Conservation (phyloP, 2,888 invertebrate species). For the Plusia festucae region DNA sequence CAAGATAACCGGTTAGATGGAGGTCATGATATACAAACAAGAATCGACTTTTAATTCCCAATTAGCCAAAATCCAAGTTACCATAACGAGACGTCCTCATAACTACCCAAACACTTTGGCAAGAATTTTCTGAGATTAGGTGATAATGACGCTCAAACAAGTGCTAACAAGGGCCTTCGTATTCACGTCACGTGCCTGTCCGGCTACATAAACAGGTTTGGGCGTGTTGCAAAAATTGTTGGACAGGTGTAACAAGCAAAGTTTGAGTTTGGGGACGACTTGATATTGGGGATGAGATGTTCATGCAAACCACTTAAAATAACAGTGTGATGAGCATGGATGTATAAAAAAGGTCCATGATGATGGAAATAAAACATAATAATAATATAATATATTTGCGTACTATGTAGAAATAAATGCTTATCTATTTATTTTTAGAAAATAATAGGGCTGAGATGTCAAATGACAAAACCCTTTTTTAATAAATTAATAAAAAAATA, state of each 20-base stretch:
- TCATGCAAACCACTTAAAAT: not conserved
- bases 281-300: not conserved
- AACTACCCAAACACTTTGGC: slow-evolving; percentile 49
- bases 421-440: no score
- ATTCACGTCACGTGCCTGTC: slow-evolving; percentile 60
- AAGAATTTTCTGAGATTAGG: slow-evolving; percentile 45
- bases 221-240: slow-evolving; percentile 43
- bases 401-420: no score
- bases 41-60: not conserved
- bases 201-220: slow-evolving; percentile 35
- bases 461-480: no score
- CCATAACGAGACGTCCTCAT: slow-evolving; percentile 28
- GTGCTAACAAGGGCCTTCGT: slow-evolving; percentile 56
- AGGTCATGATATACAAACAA: not conserved
- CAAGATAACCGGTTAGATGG: no score
- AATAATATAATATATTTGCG: no score
- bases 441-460: no score
- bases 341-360: no score
- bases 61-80: not conserved
- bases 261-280: slow-evolving; percentile 10
- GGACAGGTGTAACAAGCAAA: slow-evolving; percentile 36
- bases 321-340: not conserved
- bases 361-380: no score
- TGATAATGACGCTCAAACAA: slow-evolving; percentile 62
- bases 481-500: no score